Percentiles rank a stretch among this genome's conserved stretches.
These are phyloP conservation scores for Pelochelys cantorii DNA, from an alignment of 2,797 vertebrate genomes.

Conservation along the genomic window DNA sequence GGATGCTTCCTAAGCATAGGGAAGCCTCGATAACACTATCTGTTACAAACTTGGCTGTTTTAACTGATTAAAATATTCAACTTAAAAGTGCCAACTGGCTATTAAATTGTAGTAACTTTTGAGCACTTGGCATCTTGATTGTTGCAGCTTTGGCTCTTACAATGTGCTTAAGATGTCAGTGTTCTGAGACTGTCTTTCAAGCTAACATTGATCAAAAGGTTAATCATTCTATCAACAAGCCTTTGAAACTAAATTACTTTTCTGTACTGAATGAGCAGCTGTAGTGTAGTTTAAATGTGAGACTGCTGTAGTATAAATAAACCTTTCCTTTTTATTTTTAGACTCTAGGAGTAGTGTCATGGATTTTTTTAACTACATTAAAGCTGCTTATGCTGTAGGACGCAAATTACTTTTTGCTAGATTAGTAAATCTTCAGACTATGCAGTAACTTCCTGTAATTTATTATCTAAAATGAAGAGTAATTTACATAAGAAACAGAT, in stretches of 20 bases:
- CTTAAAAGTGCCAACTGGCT: neutral
- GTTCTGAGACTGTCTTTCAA: slow-evolving; percentile 14
- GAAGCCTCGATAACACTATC: neutral
- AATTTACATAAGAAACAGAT: neutral
- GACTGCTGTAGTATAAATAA: slow-evolving; percentile 71
- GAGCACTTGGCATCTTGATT: neutral
- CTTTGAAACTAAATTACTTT: slow-evolving; percentile 31
- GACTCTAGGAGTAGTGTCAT: slow-evolving; percentile 48
- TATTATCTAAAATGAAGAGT: neutral
- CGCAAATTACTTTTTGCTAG: slow-evolving; percentile 47
- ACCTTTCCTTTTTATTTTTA: slow-evolving; percentile 71
- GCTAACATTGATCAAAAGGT: slow-evolving; percentile 4
- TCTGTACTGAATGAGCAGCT: slow-evolving; percentile 25
- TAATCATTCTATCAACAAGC: neutral
- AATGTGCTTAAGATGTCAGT: neutral
- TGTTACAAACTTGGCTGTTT: neutral
- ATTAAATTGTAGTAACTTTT: neutral
- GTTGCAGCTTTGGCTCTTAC: neutral
- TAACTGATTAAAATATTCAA: neutral
- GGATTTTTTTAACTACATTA: slow-evolving; percentile 46
- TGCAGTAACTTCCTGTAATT: neutral
- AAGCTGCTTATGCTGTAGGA: slow-evolving; percentile 56
- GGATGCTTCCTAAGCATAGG: neutral
- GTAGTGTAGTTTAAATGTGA: slow-evolving; percentile 37
- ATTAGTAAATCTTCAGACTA: slow-evolving; percentile 28